These are phyloP conservation scores for Brachionus plicatilis DNA, from an alignment of 1,140 invertebrate species.

Conservation along the genomic window DNA sequence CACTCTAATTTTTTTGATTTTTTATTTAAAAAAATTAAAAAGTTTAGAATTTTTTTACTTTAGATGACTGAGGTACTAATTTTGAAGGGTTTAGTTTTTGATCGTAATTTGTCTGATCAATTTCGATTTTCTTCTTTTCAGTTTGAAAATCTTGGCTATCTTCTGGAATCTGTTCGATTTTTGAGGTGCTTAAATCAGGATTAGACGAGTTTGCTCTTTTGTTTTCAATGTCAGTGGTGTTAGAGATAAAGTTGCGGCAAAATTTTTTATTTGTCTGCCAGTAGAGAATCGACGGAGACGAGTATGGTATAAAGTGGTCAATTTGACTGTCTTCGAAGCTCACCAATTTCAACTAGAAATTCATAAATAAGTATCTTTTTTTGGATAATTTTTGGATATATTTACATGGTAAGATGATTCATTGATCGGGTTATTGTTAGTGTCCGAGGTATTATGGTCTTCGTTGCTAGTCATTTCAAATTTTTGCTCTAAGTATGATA, in stretches of 20 bases:
- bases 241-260: not conserved
- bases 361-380: not conserved
- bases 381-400: not conserved
- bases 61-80: not conserved
- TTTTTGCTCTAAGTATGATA: not conserved
- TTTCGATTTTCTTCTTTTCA: not conserved
- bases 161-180: constrained; percentile 31
- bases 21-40: not conserved
- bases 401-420: constrained; percentile 37
- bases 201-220: not conserved
- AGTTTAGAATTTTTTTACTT: not conserved
- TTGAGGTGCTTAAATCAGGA: not conserved
- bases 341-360: not conserved
- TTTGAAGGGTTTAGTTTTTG: not conserved
- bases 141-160: not conserved
- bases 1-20: not conserved
- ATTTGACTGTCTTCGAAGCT: constrained; percentile 40
- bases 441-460: not conserved
- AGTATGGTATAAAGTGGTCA: constrained; percentile 35
- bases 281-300: constrained; percentile 22
- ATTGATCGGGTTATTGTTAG: constrained; percentile 8
- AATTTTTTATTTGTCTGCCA: constrained; percentile 18
- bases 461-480: constrained; percentile 1
- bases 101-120: not conserved
- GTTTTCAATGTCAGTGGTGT: constrained; percentile 1